These are phyloP conservation scores for Jordanella pulchra DNA, from an alignment of 2,797 vertebrate genomes.

Conservation along the genomic window DNA sequence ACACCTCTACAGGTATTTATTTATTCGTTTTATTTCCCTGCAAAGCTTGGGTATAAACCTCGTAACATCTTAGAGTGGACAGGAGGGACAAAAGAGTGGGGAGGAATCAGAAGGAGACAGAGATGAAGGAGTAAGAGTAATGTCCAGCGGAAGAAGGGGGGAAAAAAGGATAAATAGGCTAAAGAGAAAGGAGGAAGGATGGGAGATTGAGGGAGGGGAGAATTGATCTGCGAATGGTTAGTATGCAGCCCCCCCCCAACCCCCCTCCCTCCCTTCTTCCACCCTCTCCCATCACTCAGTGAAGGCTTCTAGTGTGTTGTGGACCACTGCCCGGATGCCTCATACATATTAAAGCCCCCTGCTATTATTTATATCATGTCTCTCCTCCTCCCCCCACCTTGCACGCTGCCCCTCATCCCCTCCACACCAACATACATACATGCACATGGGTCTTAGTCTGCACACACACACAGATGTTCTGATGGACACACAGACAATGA, in stretches of 20 bases:
- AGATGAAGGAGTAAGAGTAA: constrained; percentile 47
- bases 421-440: constrained; percentile 57
- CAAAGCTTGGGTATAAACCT: constrained; percentile 53
- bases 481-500: constrained; percentile 73
- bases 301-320: constrained; percentile 83
- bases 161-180: constrained; percentile 69
- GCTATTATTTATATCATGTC: constrained; percentile 82
- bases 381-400: constrained; percentile 65
- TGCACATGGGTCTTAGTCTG: constrained; percentile 39
- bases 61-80: constrained; percentile 41
- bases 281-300: constrained; percentile 84
- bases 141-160: constrained; percentile 29
- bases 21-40: constrained; percentile 26
- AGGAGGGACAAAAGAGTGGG: constrained; percentile 41
- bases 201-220: constrained; percentile 74
- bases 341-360: constrained; percentile 86
- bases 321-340: constrained; percentile 85
- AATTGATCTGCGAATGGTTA: constrained; percentile 86
- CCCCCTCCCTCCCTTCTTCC: constrained; percentile 49
- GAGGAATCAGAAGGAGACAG: constrained; percentile 36
- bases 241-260: constrained; percentile 77
- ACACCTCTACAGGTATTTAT: constrained; percentile 63
- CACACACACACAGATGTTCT: constrained; percentile 34
- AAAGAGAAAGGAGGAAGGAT: constrained; percentile 73
- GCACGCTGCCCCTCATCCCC: constrained; percentile 56